Conservation (phyloP, 2,888 invertebrate species). For the Dryobota labecula region DNA sequence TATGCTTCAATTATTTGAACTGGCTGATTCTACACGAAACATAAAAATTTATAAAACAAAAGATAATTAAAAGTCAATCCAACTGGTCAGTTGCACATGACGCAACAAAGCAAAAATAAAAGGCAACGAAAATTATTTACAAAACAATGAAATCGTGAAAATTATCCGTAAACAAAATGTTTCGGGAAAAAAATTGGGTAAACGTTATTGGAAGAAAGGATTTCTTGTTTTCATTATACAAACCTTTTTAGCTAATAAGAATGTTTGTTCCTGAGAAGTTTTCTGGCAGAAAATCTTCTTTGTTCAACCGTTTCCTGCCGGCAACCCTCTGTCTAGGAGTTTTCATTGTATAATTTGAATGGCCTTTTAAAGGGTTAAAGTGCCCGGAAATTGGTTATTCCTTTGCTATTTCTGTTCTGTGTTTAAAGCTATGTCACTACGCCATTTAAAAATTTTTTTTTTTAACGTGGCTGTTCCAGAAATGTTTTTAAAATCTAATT, state of each 20-base stretch:
- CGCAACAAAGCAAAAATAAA: constrained; percentile 6
- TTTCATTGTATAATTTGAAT: constrained; percentile 50
- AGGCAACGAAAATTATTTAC: constrained; percentile 20
- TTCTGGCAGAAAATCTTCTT: constrained; percentile 54
- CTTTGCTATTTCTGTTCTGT: constrained; percentile 22
- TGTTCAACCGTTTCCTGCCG: constrained; percentile 60
- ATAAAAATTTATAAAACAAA: constrained; percentile 5
- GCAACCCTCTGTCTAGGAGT: constrained; percentile 36
- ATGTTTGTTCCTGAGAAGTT: constrained; percentile 65
- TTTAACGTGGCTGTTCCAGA: neutral
- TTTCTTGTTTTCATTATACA: constrained; percentile 69
- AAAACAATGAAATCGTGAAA: constrained; percentile 57
- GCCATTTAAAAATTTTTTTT: neutral
- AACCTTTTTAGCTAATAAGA: constrained; percentile 75
- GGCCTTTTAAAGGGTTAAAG: constrained; percentile 34
- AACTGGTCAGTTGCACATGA: neutral
- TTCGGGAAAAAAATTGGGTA: constrained; percentile 55
- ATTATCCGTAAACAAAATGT: constrained; percentile 64
- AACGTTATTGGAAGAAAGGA: constrained; percentile 68
- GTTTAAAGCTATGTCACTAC: neutral
- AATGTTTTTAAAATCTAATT: neutral
- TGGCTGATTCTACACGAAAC: neutral
- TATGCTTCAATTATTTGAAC: neutral
- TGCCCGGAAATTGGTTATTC: constrained; percentile 31
- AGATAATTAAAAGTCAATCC: constrained; percentile 22